A percentile compares a stretch with the other conserved stretches of the same genome.
These are phyloP conservation scores for Bufo bufo DNA, from an alignment of 2,113 vertebrate genomes.

Conservation along the genomic window DNA sequence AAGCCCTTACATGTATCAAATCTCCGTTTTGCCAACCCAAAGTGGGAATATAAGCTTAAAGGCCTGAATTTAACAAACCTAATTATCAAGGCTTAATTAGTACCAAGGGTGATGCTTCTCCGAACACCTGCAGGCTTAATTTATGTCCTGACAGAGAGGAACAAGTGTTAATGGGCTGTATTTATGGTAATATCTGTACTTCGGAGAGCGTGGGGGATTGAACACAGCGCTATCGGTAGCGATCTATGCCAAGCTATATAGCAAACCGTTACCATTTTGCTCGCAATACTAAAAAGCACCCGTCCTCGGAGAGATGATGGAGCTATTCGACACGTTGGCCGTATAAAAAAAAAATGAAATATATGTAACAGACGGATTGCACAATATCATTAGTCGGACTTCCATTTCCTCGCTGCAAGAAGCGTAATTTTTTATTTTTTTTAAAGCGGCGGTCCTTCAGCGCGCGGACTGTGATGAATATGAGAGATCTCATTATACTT, in stretches of 20 bases:
- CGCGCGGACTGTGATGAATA: conserved; percentile 19
- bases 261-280: conserved; percentile 75
- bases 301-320: conserved; percentile 66
- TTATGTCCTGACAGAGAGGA: conserved; percentile 99
- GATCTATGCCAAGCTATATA: conserved; percentile 74
- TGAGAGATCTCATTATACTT: conserved; percentile 29
- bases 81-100: conserved; percentile 99
- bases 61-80: conserved; percentile 99
- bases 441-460: conserved; percentile 1
- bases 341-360: conserved; percentile 23
- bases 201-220: conserved; percentile 73
- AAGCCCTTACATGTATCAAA: conserved; percentile 63
- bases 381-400: conserved; percentile 38
- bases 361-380: not conserved
- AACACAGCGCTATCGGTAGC: conserved; percentile 69
- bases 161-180: conserved; percentile 99
- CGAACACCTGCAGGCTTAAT: conserved; percentile 99
- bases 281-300: conserved; percentile 70
- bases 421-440: conserved; percentile 1
- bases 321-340: conserved; percentile 68
- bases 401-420: conserved; percentile 30
- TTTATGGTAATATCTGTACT: conserved; percentile 99
- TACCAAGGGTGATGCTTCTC: conserved; percentile 98
- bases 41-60: conserved; percentile 91
- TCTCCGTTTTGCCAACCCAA: conserved; percentile 76